A percentile compares a stretch with the other conserved stretches of the same genome.
Evolutionary conservation across 2,113 vertebrate genomes (phyloP).

Genomic region (Falco punctatus): DNA sequence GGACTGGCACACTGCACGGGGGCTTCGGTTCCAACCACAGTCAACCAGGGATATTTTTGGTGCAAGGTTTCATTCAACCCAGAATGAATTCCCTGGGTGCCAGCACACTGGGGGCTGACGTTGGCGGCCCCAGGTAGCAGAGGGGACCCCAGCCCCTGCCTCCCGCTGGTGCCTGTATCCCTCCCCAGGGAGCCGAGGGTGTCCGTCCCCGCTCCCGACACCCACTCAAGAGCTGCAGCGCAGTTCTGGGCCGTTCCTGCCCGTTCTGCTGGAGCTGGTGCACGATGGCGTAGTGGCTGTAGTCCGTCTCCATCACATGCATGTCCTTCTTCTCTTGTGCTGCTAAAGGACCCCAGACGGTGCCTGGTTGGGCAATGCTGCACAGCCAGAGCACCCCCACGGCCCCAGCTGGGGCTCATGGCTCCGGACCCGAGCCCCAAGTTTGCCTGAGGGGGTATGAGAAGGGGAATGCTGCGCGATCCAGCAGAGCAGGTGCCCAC

Average conservation of each 20-base stretch:
- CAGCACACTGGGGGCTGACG: background rate
- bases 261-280: rapidly evolving
- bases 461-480: rapidly evolving
- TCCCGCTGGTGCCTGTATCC: rapidly evolving
- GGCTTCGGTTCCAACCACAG: rapidly evolving
- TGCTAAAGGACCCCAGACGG: background rate
- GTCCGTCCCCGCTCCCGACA: rapidly evolving
- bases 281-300: background rate
- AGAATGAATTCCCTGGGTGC: background rate
- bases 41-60: rapidly evolving
- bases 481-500: background rate
- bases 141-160: background rate
- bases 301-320: background rate
- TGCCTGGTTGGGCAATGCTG: rapidly evolving
- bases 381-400: background rate
- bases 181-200: rapidly evolving
- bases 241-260: background rate
- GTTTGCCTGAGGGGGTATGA: background rate
- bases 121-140: rapidly evolving
- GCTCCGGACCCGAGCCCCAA: background rate
- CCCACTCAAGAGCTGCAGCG: background rate
- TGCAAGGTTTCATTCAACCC: background rate
- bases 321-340: background rate
- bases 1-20: background rate
- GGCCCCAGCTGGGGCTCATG: rapidly evolving